Evolutionary conservation across 2,797 vertebrate species (phyloP), one percentile per base, ranked within the genome.

Genomic region (Parauchenoglanis ngamensis): DNA sequence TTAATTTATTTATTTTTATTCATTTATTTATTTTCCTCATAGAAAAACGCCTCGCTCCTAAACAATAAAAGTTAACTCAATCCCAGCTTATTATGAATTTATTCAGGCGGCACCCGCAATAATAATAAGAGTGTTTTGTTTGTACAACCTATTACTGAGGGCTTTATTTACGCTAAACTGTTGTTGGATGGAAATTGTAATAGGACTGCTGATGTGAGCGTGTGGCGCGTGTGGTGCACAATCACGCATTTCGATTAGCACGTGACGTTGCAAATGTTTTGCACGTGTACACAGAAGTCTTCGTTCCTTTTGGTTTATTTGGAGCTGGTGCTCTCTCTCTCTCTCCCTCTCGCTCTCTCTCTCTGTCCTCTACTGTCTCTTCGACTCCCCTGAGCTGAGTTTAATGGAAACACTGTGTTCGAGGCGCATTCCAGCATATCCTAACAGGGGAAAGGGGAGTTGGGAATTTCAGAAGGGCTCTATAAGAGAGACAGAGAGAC

Each of bases 391-490:
- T 91, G 93, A 89, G 90, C 67, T 84, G 88, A 95, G 93, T 95
- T 95, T 96, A 97, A 98, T 97, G 97, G 97, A 98, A 97, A 97
- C 96, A 96, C 95, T 96, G 96, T 95, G 97, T 95, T 95, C 95
- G 96, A 94, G 95, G 95, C 91, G 95, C 97, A 98, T 97, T 98
- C 97, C 97, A 96, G 95, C 96, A 97, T 96, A 97, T 97, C 96
- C 97, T 97, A 96, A 96, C 96, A 95, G 95, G 95, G 96, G 94
- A 90, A 78, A 89, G 87, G 82, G 89, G 76, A 65, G 77, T 56
- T 57, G 59, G 28, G 81, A 13, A 79, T 35, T 79, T 79, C 52
- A 40, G 8, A 76, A 63, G 31, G 49, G 56, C 11, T 65, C 59
- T 67, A 21, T 19, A 31, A 49, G 80, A 83, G 7, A 79, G 21